Evolutionary conservation across 2,113 vertebrate species (phyloP), one percentile per base, ranked within the genome.

Genomic region (Pipra filicauda): DNA sequence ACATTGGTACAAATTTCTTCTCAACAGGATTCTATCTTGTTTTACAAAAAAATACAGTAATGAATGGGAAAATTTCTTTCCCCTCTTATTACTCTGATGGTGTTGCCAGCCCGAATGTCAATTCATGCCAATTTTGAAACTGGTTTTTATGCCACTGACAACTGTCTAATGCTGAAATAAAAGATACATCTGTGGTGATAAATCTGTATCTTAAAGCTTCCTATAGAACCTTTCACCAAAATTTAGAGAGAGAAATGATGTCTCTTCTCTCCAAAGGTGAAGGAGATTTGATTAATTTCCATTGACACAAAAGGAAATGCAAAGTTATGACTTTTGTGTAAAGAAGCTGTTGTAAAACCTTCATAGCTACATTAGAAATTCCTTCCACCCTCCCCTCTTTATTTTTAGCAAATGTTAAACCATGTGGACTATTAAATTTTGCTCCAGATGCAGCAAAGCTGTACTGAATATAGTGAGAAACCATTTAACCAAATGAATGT

Each of bases 361-460:
- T 35, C 49, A 82, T n/a, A 61, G 26, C 54, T 58, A 11, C 69
- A 66, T 83, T 64, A 91, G 46, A 88, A 83, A 85, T 85, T 93
- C 64, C 55, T 82, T 94, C 41, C 43, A 72, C 17, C 9, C 24
- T 79, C 74, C 87, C 37, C 73, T 66, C 61, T 48, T 82, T 94
- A 93, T 76, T 94, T 95, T 92, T 88, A 94, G 81, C 26, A 72
- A 75, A 91, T 3, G 12, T 69, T 81, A 41, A 94, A 77, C n/a
- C 41, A 9, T 79, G 49, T 79, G 54, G 49, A 89, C 54, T 51
- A 52, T 79, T 88, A 94, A 49, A 76, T 94, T 94, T 93, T 91
- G 62, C 39, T 94, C 70, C 84, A 93, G 78, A 82, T 35, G 58
- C 77, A 79, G 80, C 81, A 89, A 93, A 79, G 58, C 58, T 76